Conservation (phyloP, 2,113 vertebrate genomes). For the Fulmarus glacialis region DNA sequence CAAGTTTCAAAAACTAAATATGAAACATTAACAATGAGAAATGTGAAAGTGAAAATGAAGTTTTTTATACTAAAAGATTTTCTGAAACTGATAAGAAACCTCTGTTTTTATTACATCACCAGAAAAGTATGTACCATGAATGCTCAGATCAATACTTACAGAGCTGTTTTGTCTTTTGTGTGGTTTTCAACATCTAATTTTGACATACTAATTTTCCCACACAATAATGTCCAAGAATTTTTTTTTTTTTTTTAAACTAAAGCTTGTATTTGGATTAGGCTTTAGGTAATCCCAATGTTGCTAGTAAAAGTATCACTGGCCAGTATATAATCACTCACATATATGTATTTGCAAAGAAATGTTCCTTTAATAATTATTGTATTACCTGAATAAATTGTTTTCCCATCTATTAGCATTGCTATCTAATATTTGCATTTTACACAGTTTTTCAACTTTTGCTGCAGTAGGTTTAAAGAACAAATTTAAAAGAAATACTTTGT, state of each 20-base stretch:
- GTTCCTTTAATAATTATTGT: background rate
- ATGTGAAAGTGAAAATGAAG: background rate
- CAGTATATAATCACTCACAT: background rate
- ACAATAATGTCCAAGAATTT: background rate
- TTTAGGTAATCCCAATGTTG: background rate
- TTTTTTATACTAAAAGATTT: background rate
- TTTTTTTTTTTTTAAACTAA: background rate
- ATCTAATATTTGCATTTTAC: background rate
- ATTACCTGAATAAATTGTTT: background rate
- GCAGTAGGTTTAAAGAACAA: background rate
- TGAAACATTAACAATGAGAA: background rate
- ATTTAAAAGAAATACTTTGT: background rate
- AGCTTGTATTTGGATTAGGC: background rate
- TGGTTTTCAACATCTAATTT: background rate
- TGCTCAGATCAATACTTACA: background rate
- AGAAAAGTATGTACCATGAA: background rate
- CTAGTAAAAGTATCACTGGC: background rate
- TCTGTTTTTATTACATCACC: background rate
- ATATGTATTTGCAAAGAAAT: background rate
- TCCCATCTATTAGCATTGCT: background rate
- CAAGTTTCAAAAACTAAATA: background rate
- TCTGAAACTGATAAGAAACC: background rate
- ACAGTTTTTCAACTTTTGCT: background rate
- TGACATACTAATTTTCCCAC: background rate
- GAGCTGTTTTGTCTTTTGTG: background rate